Conservation (phyloP, 2,888 invertebrate species). For the Melieria picta region DNA sequence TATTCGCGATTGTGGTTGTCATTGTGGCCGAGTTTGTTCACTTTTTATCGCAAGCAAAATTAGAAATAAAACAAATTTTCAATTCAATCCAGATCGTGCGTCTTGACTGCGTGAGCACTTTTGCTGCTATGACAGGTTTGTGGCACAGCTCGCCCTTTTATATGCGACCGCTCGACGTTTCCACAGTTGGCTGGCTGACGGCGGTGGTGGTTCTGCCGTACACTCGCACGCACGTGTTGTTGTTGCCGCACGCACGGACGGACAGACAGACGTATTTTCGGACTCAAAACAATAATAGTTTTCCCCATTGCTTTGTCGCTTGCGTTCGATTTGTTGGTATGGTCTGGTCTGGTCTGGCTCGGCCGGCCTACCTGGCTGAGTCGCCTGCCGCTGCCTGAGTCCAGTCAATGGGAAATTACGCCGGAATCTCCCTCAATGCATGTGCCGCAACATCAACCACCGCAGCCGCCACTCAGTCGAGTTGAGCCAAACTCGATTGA, state of each 20-base stretch:
- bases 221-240: constrained; percentile 40
- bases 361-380: constrained; percentile 14
- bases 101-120: constrained; percentile 59
- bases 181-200: constrained; percentile 44
- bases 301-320: constrained; percentile 56
- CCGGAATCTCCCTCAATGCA: constrained; percentile 40
- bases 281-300: constrained; percentile 22
- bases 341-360: background rate
- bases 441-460: constrained; percentile 29
- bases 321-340: constrained; percentile 49
- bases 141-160: constrained; percentile 54
- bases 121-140: constrained; percentile 63
- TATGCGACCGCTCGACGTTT: constrained; percentile 44
- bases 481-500: constrained; percentile 22
- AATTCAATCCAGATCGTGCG: constrained; percentile 24
- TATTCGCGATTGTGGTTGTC: constrained; percentile 65
- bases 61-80: constrained; percentile 27
- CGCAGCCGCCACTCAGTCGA: constrained; percentile 19
- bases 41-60: constrained; percentile 21
- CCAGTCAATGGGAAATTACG: constrained; percentile 44
- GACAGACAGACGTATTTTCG: background rate
- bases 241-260: constrained; percentile 1
- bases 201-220: constrained; percentile 51
- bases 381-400: background rate
- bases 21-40: constrained; percentile 39